Conservation (phyloP, 2,797 vertebrate genomes). For the Hydrocynus forskahlii region DNA sequence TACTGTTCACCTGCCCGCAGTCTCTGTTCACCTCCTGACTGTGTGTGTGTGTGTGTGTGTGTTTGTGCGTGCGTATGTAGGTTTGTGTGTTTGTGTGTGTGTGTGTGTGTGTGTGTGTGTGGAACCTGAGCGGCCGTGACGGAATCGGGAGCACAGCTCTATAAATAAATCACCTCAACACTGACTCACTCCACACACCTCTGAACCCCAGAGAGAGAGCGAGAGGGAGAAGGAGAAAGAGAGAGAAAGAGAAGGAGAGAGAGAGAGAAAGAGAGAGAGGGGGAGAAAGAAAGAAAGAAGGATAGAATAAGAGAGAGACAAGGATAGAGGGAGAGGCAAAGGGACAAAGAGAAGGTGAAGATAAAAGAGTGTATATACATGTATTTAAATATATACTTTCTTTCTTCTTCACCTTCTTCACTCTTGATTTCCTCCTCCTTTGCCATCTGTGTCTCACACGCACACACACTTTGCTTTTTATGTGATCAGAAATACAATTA, state of each 20-base stretch:
- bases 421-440: no score
- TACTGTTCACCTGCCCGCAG: neutral
- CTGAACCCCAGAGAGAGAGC: neutral
- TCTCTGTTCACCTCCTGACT: neutral
- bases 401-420: no score
- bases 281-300: neutral
- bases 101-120: constrained; percentile 15
- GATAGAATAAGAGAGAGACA: neutral
- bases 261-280: neutral
- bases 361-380: neutral
- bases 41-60: constrained; percentile 12
- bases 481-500: no score
- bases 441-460: no score
- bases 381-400: no score
- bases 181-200: constrained; percentile 45
- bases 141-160: constrained; percentile 41
- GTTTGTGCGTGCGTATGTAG: constrained; percentile 11
- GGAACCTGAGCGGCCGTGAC: constrained; percentile 48
- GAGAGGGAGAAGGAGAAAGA: neutral
- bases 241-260: neutral
- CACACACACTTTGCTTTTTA: no score
- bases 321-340: constrained; percentile 20
- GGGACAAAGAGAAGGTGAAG: neutral
- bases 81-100: constrained; percentile 14
- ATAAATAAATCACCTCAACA: constrained; percentile 56